A percentile compares a stretch with the other conserved stretches of the same genome.
Evolutionary conservation across 2,888 invertebrate species (phyloP).

Genomic region (Dicyrtomina minuta): DNA sequence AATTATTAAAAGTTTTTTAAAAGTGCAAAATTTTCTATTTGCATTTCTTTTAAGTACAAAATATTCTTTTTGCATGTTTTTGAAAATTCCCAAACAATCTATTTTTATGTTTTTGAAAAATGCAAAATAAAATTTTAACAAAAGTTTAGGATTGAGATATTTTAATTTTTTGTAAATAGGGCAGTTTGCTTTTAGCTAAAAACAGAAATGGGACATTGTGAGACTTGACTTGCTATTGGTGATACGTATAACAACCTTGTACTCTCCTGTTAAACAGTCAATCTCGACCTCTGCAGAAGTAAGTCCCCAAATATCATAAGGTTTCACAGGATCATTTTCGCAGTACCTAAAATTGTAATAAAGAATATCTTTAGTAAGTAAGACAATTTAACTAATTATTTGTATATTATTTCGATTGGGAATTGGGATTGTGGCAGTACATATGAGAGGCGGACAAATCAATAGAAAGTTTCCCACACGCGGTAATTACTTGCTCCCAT

Average conservation of each 20-base stretch:
- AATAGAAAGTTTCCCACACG: constrained; percentile 54
- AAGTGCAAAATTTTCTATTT: too few species aligned
- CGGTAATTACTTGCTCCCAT: constrained; percentile 56
- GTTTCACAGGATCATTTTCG: constrained; percentile 43
- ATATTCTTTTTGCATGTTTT: too few species aligned
- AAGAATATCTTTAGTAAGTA: not conserved
- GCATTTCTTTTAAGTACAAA: too few species aligned
- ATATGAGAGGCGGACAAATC: constrained; percentile 62
- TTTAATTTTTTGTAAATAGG: too few species aligned
- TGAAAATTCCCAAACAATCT: too few species aligned
- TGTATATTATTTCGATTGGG: not conserved
- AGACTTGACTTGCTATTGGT: too few species aligned
- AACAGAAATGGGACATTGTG: not conserved
- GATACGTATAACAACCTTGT: constrained; percentile 2
- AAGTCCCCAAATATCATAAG: constrained; percentile 56
- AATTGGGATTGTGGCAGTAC: not conserved
- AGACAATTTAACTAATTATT: not conserved
- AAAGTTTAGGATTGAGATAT: too few species aligned
- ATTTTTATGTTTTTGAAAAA: too few species aligned
- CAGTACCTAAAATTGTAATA: constrained; percentile 42
- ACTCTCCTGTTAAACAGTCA: constrained; percentile 58
- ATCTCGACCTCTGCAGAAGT: constrained; percentile 62
- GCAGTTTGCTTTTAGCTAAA: not conserved
- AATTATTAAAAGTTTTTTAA: too few species aligned
- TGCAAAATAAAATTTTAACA: not conserved